These are phyloP conservation scores for Nettapus auritus DNA, from an alignment of 2,113 vertebrate genomes.

Conservation along the genomic window DNA sequence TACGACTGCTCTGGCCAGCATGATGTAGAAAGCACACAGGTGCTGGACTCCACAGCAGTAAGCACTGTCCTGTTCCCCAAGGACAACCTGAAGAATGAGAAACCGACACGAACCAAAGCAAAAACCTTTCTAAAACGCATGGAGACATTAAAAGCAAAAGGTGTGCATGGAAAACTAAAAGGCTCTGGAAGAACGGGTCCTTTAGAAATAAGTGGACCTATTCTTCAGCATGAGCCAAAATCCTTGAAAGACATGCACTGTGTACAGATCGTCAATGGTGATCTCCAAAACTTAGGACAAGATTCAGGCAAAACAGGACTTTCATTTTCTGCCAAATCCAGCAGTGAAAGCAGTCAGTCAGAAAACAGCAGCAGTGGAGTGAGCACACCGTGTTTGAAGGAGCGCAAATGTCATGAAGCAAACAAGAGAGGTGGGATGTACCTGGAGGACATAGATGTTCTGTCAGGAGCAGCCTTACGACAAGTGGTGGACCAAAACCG, in stretches of 20 bases:
- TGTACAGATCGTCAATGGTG: slow-evolving; percentile 83
- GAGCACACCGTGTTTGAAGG: slow-evolving; percentile 85
- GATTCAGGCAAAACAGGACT: slow-evolving; percentile 53
- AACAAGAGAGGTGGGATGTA: slow-evolving; percentile 92
- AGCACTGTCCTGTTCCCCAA: slow-evolving; percentile 68
- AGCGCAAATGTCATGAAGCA: slow-evolving; percentile 82
- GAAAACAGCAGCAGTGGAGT: slow-evolving; percentile 82
- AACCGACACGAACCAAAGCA: slow-evolving; percentile 83
- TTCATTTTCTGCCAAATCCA: slow-evolving; percentile 71
- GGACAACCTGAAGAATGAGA: slow-evolving; percentile 85
- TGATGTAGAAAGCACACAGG: slow-evolving; percentile 77
- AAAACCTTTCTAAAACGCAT: slow-evolving; percentile 93
- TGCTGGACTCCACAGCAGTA: slow-evolving; percentile 76
- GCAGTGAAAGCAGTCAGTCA: slow-evolving; percentile 84
- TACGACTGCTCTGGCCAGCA: slow-evolving; percentile 77
- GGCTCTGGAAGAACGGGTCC: slow-evolving; percentile 73
- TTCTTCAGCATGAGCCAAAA: slow-evolving; percentile 86
- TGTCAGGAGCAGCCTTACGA: slow-evolving; percentile 73
- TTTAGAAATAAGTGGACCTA: slow-evolving; percentile 86
- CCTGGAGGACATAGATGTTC: slow-evolving; percentile 89
- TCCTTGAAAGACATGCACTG: slow-evolving; percentile 84
- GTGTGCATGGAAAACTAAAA: slow-evolving; percentile 81
- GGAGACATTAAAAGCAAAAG: slow-evolving; percentile 89
- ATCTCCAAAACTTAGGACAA: slow-evolving; percentile 60
- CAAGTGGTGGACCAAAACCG: slow-evolving; percentile 81